Percentiles rank a stretch among this genome's conserved stretches.
These are phyloP conservation scores for Onthophagus sagittarius DNA, from an alignment of 2,888 invertebrate genomes.

Conservation along the genomic window DNA sequence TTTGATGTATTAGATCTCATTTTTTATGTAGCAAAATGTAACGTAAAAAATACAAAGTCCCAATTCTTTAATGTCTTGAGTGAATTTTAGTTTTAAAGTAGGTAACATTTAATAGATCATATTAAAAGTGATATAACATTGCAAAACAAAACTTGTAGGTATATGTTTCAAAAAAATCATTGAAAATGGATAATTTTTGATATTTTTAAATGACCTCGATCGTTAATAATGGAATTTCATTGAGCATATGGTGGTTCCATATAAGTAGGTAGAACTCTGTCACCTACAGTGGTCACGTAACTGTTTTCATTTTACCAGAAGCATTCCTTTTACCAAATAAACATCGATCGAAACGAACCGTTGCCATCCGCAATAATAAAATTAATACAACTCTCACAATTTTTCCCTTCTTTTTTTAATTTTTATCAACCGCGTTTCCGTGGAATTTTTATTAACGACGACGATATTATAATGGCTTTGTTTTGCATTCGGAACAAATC, in stretches of 20 bases:
- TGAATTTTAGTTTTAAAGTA: too few relatives aligned
- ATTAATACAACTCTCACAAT: not conserved
- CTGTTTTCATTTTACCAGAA: not conserved
- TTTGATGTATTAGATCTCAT: too few relatives aligned
- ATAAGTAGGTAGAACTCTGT: not conserved
- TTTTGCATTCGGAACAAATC: not conserved
- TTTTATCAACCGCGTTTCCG: not conserved
- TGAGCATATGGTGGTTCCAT: not conserved
- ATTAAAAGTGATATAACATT: too few relatives aligned
- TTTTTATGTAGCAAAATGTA: too few relatives aligned
- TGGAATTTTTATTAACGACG: not conserved
- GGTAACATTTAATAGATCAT: too few relatives aligned
- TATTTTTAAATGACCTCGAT: not conserved
- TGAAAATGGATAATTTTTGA: not conserved
- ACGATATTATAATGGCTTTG: not conserved
- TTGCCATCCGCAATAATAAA: not conserved
- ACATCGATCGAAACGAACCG: not conserved
- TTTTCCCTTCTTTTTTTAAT: not conserved
- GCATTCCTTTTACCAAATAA: not conserved
- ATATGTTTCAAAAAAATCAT: not conserved
- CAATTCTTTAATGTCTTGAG: too few relatives aligned
- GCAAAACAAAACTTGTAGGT: too few relatives aligned
- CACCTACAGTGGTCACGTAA: not conserved
- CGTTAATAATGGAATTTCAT: not conserved
- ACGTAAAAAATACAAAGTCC: too few relatives aligned